Evolutionary conservation across 1,140 invertebrate genomes (phyloP).

Genomic region (Radopholus similis): DNA sequence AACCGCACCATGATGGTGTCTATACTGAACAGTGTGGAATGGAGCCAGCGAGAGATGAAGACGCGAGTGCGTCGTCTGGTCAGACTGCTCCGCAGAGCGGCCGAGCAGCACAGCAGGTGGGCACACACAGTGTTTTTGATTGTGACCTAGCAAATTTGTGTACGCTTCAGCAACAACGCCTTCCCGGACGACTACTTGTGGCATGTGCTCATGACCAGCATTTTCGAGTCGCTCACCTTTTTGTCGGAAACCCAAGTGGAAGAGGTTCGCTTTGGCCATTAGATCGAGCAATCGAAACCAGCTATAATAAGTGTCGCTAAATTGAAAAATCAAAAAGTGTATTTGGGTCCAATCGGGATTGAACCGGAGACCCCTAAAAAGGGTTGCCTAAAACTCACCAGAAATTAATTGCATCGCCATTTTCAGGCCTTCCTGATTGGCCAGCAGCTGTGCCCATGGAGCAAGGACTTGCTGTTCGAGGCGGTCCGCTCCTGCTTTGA

Average conservation of each 20-base stretch:
- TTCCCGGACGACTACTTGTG: conserved; percentile 14
- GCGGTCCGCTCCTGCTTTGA: not conserved
- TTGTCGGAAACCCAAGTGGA: not conserved
- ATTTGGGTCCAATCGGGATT: no score
- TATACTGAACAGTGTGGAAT: not conserved
- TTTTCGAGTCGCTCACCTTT: not conserved
- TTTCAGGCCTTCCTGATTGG: conserved; percentile 14
- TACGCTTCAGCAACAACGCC: not conserved
- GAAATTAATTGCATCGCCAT: not conserved
- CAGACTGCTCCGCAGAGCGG: not conserved
- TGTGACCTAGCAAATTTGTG: not conserved
- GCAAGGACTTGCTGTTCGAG: conserved; percentile 17
- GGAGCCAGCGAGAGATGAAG: not conserved
- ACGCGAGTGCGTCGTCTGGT: not conserved
- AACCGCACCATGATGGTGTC: not conserved
- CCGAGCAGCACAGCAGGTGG: not conserved
- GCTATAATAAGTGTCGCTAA: not conserved
- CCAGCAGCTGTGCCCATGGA: conserved; percentile 23
- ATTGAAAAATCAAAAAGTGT: not conserved
- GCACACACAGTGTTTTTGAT: not conserved
- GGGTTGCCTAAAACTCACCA: not conserved
- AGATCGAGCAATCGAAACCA: no score
- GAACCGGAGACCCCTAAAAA: not conserved
- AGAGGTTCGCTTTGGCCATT: not conserved
- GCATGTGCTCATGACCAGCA: not conserved